Percentiles rank a stretch among this genome's conserved stretches.
Conservation (phyloP, 2,797 vertebrate genomes). For the Cirrhinus mrigala region DNA sequence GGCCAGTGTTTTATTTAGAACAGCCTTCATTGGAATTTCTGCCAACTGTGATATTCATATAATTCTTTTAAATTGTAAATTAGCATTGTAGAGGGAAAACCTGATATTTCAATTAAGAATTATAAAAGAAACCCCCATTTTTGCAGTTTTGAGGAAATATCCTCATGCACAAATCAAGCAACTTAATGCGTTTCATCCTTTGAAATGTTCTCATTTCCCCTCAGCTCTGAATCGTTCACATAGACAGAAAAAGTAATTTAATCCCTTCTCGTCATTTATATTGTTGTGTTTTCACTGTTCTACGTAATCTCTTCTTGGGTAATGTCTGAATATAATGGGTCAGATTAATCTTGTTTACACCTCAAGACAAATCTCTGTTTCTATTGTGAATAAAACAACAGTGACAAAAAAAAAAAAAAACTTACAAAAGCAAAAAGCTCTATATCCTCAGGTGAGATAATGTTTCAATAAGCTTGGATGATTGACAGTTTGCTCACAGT, state of each 20-base stretch:
- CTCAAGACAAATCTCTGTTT: constrained; percentile 26
- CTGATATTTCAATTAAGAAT: constrained; percentile 8
- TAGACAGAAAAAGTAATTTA: constrained; percentile 38
- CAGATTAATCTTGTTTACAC: constrained; percentile 37
- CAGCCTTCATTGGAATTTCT: neutral
- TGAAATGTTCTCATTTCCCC: constrained; percentile 41
- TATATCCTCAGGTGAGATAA: constrained; percentile 23
- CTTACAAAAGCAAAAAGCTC: neutral
- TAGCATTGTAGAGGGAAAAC: neutral
- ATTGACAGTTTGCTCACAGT: constrained; percentile 29
- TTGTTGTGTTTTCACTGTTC: constrained; percentile 28
- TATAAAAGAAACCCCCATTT: neutral
- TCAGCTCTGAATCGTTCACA: constrained; percentile 15
- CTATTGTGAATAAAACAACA: constrained; percentile 8
- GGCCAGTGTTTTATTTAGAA: too few relatives aligned
- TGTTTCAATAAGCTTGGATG: constrained; percentile 3
- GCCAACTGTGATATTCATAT: constrained; percentile 13
- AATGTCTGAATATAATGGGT: constrained; percentile 35
- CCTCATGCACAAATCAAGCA: constrained; percentile 9
- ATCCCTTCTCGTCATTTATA: constrained; percentile 42
- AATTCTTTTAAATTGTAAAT: neutral
- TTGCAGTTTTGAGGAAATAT: constrained; percentile 12
- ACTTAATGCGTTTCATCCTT: constrained; percentile 27
- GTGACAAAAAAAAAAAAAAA: constrained; percentile 13
- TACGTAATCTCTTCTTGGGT: constrained; percentile 23